phyloP scores from a whole-genome alignment of 2,888 invertebrate genomes.

The Ariolimax columbianus region DNA sequence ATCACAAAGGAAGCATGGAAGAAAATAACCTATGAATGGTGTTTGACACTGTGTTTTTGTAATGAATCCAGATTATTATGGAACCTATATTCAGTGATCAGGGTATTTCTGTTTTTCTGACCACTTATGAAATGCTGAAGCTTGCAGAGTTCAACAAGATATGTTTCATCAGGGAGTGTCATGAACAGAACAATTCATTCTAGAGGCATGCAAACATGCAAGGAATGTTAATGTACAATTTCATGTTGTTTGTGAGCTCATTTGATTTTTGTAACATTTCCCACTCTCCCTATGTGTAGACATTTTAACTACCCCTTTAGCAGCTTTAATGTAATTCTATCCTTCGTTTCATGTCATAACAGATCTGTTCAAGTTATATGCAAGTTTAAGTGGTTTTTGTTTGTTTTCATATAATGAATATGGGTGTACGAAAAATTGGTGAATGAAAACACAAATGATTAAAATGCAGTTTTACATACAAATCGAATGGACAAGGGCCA shows the following conservation, averaged over 20 bases:
- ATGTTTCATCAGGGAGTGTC: neutral
- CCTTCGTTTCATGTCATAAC: neutral
- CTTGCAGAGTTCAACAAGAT: neutral
- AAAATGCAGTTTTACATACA: no score
- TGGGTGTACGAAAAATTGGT: neutral
- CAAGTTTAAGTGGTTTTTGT: neutral
- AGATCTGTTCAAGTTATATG: neutral
- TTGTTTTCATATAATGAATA: neutral
- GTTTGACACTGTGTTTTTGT: no score
- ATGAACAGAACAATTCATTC: neutral
- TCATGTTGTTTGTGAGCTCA: neutral
- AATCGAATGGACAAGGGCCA: no score
- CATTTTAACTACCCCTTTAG: neutral
- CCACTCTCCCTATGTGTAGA: neutral
- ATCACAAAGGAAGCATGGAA: no score
- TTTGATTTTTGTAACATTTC: neutral
- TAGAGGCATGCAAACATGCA: conserved; percentile 4
- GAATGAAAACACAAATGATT: no score
- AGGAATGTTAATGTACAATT: neutral
- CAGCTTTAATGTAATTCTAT: neutral
- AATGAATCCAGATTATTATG: no score
- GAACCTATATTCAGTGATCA: no score
- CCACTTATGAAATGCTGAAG: neutral
- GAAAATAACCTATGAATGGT: no score
- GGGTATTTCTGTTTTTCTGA: no score